Base-by-base conservation (phyloP, 2,888 invertebrate genomes). In the Drosophila subsilvestris region DNA sequence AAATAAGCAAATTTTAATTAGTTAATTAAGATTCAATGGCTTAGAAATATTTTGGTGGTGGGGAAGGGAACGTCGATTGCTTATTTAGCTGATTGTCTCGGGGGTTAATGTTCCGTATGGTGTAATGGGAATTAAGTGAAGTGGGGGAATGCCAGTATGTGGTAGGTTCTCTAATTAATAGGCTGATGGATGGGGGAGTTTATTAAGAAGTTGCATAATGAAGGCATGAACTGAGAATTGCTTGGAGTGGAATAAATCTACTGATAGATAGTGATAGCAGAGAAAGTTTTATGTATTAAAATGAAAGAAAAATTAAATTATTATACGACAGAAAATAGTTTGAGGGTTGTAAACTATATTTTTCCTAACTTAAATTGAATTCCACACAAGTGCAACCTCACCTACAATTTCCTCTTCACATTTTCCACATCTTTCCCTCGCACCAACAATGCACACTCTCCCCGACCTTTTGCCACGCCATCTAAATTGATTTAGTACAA, bases 11-110 rank as follows among this genome's bases (percentile, higher is more conserved):
- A 60, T 74, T 63, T 67, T 57, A 69, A 56, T 67, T 55, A 63
- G 76, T 58, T 80, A 80, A 86, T 80, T 74, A 74, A 55, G 54
- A 47, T 25, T 50, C 50, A 80, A 70, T 80, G 67, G 67, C 27
- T 54, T 54, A 57, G 74, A 67, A 77, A 76, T 75, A 42, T 59
- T 0, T 7, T 14, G 6, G 12, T 0, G 12, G 3, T 1, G 32
- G 32, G 32, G 32, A 0, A 32, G 5, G 1, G 14, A 14, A 32
- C 43, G 37, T 32, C n/a, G 55, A 75, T 63, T 54, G 65, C 78
- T 62, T 65, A 78, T 60, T 70, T 68, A 42, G 60, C 67, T 60
- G 60, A 76, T 74, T 72, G 50, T 42, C 74, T 61, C 22, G 57
- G 60, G 60, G 70, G 53, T 48, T 25, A 32, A 63, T 57, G 69